These are phyloP conservation scores for Hanleya hanleyi DNA, from an alignment of 2,888 invertebrate genomes.

Conservation along the genomic window DNA sequence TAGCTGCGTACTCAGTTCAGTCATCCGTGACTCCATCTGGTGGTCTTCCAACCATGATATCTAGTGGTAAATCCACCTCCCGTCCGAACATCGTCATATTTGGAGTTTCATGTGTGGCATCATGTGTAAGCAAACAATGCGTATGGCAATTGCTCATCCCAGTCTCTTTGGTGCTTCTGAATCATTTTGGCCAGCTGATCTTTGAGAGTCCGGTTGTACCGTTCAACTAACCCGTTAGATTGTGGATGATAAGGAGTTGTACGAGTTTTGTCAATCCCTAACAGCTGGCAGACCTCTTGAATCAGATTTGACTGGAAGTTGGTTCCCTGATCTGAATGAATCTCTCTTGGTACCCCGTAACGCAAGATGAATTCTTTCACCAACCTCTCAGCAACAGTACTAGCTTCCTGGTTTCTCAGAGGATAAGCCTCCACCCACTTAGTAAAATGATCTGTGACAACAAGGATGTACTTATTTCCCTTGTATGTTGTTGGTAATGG, in stretches of 20 bases:
- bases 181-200: constrained; percentile 23
- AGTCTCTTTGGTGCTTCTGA: constrained; percentile 24
- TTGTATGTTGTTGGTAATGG: no score
- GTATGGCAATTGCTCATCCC: constrained; percentile 27
- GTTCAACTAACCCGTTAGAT: constrained; percentile 33
- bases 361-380: constrained; percentile 26
- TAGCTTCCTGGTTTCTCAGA: background rate
- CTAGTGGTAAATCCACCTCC: constrained; percentile 18
- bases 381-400: constrained; percentile 19
- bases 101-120: constrained; percentile 14
- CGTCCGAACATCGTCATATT: constrained; percentile 17
- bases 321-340: constrained; percentile 33
- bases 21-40: background rate
- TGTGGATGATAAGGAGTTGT: constrained; percentile 36
- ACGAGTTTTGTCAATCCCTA: constrained; percentile 30
- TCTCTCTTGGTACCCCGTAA: constrained; percentile 25
- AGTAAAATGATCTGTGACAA: no score
- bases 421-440: background rate
- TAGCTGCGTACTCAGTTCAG: background rate
- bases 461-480: no score
- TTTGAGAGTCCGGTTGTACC: constrained; percentile 26
- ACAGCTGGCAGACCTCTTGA: constrained; percentile 13
- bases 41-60: constrained; percentile 15
- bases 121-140: constrained; percentile 23
- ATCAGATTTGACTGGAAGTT: constrained; percentile 29